Conservation (phyloP, 1,140 invertebrate species). For the Ylistrum balloti region DNA sequence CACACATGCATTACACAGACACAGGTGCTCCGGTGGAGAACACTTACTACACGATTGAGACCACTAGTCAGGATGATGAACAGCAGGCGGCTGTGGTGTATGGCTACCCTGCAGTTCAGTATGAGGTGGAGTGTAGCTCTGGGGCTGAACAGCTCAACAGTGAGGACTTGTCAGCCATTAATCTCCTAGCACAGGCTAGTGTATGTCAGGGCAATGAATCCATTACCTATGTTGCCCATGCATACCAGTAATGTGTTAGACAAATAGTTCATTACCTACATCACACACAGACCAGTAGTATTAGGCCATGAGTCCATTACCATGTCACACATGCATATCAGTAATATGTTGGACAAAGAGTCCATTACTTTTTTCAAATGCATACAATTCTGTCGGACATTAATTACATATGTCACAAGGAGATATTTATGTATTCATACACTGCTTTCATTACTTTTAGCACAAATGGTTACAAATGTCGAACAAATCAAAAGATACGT, state of each 20-base stretch:
- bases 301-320: background rate
- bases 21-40: background rate
- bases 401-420: too few species aligned
- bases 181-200: constrained; percentile 43
- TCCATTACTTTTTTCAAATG: background rate
- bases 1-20: background rate
- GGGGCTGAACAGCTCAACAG: constrained; percentile 41
- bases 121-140: constrained; percentile 57
- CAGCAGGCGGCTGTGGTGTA: constrained; percentile 48
- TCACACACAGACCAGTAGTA: background rate
- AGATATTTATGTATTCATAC: too few species aligned
- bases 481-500: too few species aligned
- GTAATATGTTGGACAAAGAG: background rate
- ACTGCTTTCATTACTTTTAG: too few species aligned
- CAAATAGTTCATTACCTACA: background rate
- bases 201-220: background rate
- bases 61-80: constrained; percentile 42
- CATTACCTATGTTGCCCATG: background rate
- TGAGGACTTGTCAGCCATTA: constrained; percentile 53
- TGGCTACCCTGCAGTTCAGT: constrained; percentile 54
- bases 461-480: too few species aligned
- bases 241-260: background rate
- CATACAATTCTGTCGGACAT: too few species aligned
- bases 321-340: background rate
- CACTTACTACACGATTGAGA: constrained; percentile 48